Evolutionary conservation across 1,140 invertebrate genomes (phyloP).

Genomic region (Oreohelix idahoensis): DNA sequence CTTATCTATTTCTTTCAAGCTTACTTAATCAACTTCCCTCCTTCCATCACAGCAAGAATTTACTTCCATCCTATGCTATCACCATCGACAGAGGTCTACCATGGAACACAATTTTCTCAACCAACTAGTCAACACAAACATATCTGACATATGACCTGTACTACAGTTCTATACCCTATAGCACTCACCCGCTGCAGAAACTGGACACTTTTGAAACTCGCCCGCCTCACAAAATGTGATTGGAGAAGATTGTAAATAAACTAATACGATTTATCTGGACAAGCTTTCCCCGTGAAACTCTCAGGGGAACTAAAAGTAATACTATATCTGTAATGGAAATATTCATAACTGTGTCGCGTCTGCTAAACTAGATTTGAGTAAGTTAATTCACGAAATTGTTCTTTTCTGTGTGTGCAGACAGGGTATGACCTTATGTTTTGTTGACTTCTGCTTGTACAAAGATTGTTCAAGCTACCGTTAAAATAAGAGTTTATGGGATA

Average conservation of each 20-base stretch:
- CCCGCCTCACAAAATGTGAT: neutral
- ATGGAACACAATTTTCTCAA: no score
- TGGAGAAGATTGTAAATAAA: neutral
- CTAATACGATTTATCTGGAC: neutral
- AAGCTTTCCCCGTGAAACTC: neutral
- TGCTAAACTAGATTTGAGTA: neutral
- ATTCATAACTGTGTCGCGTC: neutral
- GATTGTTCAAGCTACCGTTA: no score
- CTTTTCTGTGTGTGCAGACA: neutral
- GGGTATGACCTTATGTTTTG: neutral
- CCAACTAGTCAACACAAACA: no score
- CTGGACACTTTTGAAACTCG: neutral
- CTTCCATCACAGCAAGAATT: no score
- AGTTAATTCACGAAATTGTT: neutral
- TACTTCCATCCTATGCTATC: no score
- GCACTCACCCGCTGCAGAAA: neutral
- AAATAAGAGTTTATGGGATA: no score
- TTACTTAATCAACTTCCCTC: no score
- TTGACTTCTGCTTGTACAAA: neutral
- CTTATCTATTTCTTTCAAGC: no score
- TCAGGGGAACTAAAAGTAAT: neutral
- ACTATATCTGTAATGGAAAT: conserved; percentile 5
- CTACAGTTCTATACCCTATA: neutral
- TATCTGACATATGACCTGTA: neutral
- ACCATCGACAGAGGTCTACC: no score